A percentile compares a stretch with the other conserved stretches of the same genome.
Conservation (phyloP, 2,113 vertebrate species). For the Trochalopteron elliotii region DNA sequence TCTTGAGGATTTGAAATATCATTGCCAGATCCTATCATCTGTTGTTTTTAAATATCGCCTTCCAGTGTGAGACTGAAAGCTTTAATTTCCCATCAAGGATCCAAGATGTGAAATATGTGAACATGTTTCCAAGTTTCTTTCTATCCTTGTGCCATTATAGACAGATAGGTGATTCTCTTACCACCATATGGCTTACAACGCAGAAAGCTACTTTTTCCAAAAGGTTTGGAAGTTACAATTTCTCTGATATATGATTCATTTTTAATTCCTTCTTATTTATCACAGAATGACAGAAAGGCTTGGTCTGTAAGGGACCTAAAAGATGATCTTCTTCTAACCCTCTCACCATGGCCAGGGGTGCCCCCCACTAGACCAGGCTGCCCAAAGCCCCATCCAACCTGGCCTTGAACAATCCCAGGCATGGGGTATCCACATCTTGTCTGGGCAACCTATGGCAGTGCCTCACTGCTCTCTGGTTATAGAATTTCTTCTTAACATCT, state of each 20-base stretch:
- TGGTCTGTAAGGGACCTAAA: not conserved
- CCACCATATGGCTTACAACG: not conserved
- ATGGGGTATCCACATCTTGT: not conserved
- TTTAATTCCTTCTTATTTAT: not conserved
- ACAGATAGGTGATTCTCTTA: constrained; percentile 40
- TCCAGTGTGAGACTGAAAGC: constrained; percentile 56
- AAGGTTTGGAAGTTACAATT: not conserved
- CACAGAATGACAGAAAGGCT: not conserved
- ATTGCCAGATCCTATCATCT: constrained; percentile 49
- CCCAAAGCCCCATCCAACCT: not conserved
- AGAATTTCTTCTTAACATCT: not conserved
- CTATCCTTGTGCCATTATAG: not conserved
- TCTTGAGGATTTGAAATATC: constrained; percentile 59
- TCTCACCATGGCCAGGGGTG: not conserved
- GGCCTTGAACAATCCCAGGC: not conserved
- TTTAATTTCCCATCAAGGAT: constrained; percentile 42
- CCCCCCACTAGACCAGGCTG: not conserved
- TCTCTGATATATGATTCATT: not conserved
- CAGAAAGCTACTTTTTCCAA: not conserved
- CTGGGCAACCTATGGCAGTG: not conserved
- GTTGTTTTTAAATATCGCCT: constrained; percentile 59
- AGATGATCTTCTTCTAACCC: not conserved
- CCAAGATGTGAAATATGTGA: constrained; percentile 30
- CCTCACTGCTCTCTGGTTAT: not conserved
- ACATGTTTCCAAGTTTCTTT: constrained; percentile 19